These are phyloP conservation scores for Gyrodactylus bullatarudis DNA, from an alignment of 1,140 invertebrate genomes.

Conservation along the genomic window DNA sequence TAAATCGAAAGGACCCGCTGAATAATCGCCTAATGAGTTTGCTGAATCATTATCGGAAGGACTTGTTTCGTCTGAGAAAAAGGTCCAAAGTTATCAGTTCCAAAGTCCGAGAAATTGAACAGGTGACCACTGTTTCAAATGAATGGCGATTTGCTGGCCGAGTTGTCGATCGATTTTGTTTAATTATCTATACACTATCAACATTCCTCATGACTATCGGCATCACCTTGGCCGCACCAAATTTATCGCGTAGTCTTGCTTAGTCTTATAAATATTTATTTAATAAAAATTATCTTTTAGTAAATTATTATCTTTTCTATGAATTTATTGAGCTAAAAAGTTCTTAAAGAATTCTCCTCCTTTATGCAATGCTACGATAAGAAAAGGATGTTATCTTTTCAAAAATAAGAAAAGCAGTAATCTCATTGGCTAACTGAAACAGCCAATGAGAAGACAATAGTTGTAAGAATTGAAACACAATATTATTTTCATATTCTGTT, in stretches of 20 bases:
- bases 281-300: background rate
- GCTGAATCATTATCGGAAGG: background rate
- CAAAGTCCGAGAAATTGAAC: background rate
- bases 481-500: too few relatives aligned
- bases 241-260: conserved; percentile 21
- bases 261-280: too few relatives aligned
- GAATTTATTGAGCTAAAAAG: too few relatives aligned
- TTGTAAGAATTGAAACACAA: too few relatives aligned
- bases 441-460: too few relatives aligned
- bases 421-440: too few relatives aligned
- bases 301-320: background rate
- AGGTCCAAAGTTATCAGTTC: background rate
- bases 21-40: too few relatives aligned
- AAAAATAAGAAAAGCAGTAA: too few relatives aligned
- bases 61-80: background rate
- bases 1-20: too few relatives aligned
- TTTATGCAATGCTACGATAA: too few relatives aligned
- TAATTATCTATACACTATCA: background rate
- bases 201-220: background rate
- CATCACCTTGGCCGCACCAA: conserved; percentile 13
- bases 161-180: conserved; percentile 53
- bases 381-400: too few relatives aligned
- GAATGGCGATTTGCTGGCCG: conserved; percentile 99
- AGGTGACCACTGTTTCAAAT: conserved; percentile 11
- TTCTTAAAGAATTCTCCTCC: too few relatives aligned